A percentile compares a stretch with the other conserved stretches of the same genome.
Conservation (phyloP, 2,797 vertebrate genomes). For the Protosalanx chinensis region DNA sequence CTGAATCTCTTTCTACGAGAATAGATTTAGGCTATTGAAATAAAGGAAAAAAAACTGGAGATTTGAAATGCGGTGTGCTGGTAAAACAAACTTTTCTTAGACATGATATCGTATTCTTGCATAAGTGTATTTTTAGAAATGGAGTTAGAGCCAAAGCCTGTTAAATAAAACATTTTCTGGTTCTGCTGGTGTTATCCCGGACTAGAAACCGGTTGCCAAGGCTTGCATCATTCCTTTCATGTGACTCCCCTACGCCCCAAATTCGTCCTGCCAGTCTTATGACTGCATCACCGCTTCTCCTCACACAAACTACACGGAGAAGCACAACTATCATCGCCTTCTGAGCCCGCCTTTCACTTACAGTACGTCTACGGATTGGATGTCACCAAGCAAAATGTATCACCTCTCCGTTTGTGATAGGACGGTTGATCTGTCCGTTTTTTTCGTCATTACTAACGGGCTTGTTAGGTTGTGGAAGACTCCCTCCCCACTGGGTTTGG, state of each 20-base stretch:
- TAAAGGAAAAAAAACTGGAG: slow-evolving; percentile 7
- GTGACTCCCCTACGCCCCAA: slow-evolving; percentile 86
- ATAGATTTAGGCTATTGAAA: slow-evolving; percentile 1
- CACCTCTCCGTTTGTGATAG: slow-evolving; percentile 46
- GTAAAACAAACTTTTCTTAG: slow-evolving; percentile 71
- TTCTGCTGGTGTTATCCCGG: slow-evolving; percentile 83
- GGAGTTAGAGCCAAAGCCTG: slow-evolving; percentile 77
- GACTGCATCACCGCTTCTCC: slow-evolving; percentile 82
- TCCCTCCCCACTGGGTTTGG: slow-evolving; percentile 69
- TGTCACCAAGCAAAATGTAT: slow-evolving; percentile 78
- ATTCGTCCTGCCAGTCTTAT: slow-evolving; percentile 85
- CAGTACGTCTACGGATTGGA: slow-evolving; percentile 57
- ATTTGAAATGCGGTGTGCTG: slow-evolving; percentile 44
- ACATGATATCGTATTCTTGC: slow-evolving; percentile 70
- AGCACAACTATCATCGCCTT: slow-evolving; percentile 43
- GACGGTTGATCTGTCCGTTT: neutral
- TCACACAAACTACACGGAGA: slow-evolving; percentile 72
- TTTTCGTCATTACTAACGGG: neutral
- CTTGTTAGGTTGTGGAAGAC: slow-evolving; percentile 47
- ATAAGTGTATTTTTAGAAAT: slow-evolving; percentile 78
- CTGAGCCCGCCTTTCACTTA: slow-evolving; percentile 32
- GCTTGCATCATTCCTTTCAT: slow-evolving; percentile 89
- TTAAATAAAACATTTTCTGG: slow-evolving; percentile 86
- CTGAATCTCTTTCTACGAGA: neutral
- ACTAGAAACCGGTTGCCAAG: slow-evolving; percentile 85